A percentile compares a stretch with the other conserved stretches of the same genome.
Conservation (phyloP, 2,113 vertebrate species). For the Eptesicus fuscus region DNA sequence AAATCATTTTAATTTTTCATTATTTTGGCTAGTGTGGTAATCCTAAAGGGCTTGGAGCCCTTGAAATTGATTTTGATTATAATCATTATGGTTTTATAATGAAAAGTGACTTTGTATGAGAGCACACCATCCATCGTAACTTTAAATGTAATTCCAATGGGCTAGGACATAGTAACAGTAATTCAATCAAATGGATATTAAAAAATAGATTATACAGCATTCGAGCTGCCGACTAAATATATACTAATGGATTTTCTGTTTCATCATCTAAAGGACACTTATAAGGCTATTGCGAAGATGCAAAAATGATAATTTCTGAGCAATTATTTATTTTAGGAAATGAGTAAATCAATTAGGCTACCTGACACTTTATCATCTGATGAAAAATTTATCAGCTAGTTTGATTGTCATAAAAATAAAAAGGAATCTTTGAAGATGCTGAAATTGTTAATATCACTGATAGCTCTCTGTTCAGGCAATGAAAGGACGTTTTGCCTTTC, state of each 20-base stretch:
- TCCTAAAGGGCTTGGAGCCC: slow-evolving; percentile 35
- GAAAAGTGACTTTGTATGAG: slow-evolving; percentile 49
- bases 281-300: background rate
- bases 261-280: slow-evolving; percentile 39
- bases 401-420: slow-evolving; percentile 44
- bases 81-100: slow-evolving; percentile 55
- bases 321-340: slow-evolving; percentile 47
- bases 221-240: slow-evolving; percentile 24
- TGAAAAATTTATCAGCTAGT: background rate
- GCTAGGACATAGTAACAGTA: slow-evolving; percentile 32
- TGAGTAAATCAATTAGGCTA: slow-evolving; percentile 6
- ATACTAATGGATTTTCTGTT: slow-evolving; percentile 42
- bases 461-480: background rate
- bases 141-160: slow-evolving; percentile 36
- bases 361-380: background rate
- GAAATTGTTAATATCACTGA: background rate
- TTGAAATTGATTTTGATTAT: slow-evolving; percentile 70
- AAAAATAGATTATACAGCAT: slow-evolving; percentile 32
- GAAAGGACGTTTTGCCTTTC: background rate
- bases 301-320: background rate
- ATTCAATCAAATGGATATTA: slow-evolving; percentile 53
- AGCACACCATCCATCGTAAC: background rate
- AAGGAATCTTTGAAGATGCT: background rate
- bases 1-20: slow-evolving; percentile 69
- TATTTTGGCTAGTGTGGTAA: slow-evolving; percentile 36